Evolutionary conservation across 2,888 invertebrate genomes (phyloP), one percentile per base, ranked within the genome.

Genomic region (Stictocephala bisonia): DNA sequence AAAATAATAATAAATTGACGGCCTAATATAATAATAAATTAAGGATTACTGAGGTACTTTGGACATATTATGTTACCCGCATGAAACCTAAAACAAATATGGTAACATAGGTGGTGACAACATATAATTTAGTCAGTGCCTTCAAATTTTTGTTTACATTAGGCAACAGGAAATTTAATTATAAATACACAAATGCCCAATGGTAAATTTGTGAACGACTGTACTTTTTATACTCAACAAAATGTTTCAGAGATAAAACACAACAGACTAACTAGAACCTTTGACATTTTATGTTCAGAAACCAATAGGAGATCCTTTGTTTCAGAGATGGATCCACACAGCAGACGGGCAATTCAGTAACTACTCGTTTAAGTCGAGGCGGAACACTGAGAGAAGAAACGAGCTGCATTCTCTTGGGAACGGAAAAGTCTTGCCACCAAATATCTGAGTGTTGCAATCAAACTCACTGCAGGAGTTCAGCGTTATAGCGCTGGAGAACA

Each of bases 251-350:
- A n/a, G n/a, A n/a, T n/a, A n/a, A n/a, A n/a, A n/a, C n/a, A n/a
- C n/a, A n/a, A n/a, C n/a, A n/a, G n/a, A n/a, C n/a, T n/a, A n/a
- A 9, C 11, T 48, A 29, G 29, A 20, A 27, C 29, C n/a, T 20
- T 3, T 35, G 18, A 44, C 44, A 44, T 18, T 9, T 9, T 15
- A 3, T 44, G 3, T 44, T 22, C 26, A 56, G 24, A 4, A 24
- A 7, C 22, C 35, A 58, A 44, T 58, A 71, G 70, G 40, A 18
- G 58, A 29, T 24, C 58, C 70, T 72, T 20, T 73, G 69, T 73
- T 73, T 60, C 73, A 73, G 73, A 70, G 73, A 73, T 64, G 73
- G 73, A 50, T 73, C 73, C 56, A 70, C 73, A 35, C 58, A 69
- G 51, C 69, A 69, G 56, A 73, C 70, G 29, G 44, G 69, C 27